Base-by-base conservation (phyloP, 1,140 invertebrate genomes). In the Olivierus martensii region DNA sequence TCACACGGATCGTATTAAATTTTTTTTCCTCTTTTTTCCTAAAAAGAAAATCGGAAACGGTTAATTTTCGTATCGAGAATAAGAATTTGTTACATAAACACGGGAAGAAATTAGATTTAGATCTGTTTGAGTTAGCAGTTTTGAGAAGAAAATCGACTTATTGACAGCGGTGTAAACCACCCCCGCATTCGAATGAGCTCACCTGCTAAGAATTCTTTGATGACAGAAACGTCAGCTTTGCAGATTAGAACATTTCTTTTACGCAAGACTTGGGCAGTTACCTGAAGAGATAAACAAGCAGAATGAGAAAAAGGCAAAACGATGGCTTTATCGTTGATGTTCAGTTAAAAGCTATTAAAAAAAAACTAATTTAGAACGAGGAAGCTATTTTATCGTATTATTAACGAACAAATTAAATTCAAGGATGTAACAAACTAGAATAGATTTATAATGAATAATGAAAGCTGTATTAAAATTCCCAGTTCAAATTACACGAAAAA, bases 211-310 rank as follows among this genome's bases (percentile, higher is more conserved):
- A 21, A 51, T 28, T 28, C 28, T 28, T 28, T 28, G 28, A 28
- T 28, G 28, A 28, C 49, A 17, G 49, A 41, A 41, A 37, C 36
- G 17, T 36, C 11, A 35, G 36, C 37, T 52, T 51, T 38, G 28
- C 54, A 56, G 10, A 56, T 48, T 48, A 51, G 51, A 28, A 49
- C 51, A 15, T 56, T 56, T 37, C 38, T 56, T 35, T 52, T 52
- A 19, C 49, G 15, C 9, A 56, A 34, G 11, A 56, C 46, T 44
- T 56, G 54, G 14, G 54, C 54, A 22, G 54, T 48, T 7, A 56
- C 28, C 54, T 56, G 37, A 46, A 47, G 6, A 28, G 28, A 47
- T 34, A 34, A 47, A 34, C 4, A 46, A 21, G 4, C 1, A 45
- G 18, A 22, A 45, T 7, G 15, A 45, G 21, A 22, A 19, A 19